Conservation (phyloP, 2,797 vertebrate genomes). For the Poecilia velifera region DNA sequence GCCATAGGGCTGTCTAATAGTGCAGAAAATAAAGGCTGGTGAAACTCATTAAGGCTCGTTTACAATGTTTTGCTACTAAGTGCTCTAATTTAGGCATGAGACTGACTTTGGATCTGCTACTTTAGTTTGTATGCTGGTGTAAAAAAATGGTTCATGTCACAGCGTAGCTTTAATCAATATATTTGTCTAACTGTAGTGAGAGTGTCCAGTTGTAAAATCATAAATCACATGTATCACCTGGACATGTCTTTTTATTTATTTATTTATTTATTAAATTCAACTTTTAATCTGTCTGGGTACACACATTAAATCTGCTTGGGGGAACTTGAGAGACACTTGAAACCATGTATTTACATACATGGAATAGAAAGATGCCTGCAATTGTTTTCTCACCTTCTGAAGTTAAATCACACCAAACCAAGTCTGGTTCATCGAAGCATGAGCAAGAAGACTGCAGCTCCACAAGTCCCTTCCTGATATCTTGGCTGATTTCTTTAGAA, state of each 20-base stretch:
- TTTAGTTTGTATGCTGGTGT: slow-evolving; percentile 44
- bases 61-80: slow-evolving; percentile 62
- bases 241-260: background rate
- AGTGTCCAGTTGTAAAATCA: background rate
- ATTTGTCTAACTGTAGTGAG: slow-evolving; percentile 28
- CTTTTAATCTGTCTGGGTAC: background rate
- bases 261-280: background rate
- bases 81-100: slow-evolving; percentile 66
- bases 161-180: slow-evolving; percentile 23
- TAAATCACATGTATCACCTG: background rate
- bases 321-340: background rate
- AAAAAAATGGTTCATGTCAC: slow-evolving; percentile 42
- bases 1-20: slow-evolving; percentile 77
- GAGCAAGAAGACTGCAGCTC: too few relatives aligned
- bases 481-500: too few relatives aligned
- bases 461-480: too few relatives aligned
- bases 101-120: slow-evolving; percentile 59
- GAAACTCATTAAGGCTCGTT: slow-evolving; percentile 77
- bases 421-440: too few relatives aligned
- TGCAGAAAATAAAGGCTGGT: slow-evolving; percentile 81
- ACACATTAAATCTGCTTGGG: background rate
- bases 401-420: background rate
- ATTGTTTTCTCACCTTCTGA: background rate
- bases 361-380: background rate
- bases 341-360: background rate